Evolutionary conservation across 1,140 invertebrate genomes (phyloP).

Genomic region (Rhyacophila brunnea): DNA sequence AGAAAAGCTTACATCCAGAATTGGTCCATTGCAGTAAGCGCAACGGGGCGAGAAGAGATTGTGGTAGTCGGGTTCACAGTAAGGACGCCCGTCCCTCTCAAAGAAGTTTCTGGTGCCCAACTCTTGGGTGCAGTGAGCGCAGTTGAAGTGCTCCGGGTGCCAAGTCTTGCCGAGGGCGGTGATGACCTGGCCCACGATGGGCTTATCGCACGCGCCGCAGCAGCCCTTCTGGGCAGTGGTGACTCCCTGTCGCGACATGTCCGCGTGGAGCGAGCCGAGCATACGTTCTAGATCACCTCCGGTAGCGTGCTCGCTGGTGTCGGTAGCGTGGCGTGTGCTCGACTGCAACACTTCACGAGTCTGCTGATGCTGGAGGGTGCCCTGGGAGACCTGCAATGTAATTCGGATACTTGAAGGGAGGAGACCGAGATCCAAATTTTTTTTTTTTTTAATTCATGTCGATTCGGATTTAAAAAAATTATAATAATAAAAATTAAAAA

Average conservation of each 20-base stretch:
- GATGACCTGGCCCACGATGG: slow-evolving; percentile 95
- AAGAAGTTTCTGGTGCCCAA: slow-evolving; percentile 98
- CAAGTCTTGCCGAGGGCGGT: slow-evolving; percentile 98
- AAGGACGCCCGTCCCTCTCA: slow-evolving; percentile 92
- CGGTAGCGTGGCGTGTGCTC: slow-evolving; percentile 40
- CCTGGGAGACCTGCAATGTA: slow-evolving; percentile 24
- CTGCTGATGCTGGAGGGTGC: slow-evolving; percentile 26
- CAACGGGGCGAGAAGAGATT: slow-evolving; percentile 97
- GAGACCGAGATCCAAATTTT: no score
- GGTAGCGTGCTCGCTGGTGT: slow-evolving; percentile 38
- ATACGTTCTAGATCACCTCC: slow-evolving; percentile 54
- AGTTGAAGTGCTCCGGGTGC: slow-evolving; percentile 99
- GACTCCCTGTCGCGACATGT: slow-evolving; percentile 96
- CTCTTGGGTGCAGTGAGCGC: slow-evolving; percentile 94
- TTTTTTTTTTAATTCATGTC: no score
- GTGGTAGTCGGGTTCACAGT: slow-evolving; percentile 98
- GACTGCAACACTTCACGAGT: slow-evolving; percentile 11
- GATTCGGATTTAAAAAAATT: no score
- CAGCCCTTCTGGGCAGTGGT: slow-evolving; percentile 97
- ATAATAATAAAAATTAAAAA: not conserved
- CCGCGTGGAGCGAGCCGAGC: slow-evolving; percentile 76
- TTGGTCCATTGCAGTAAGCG: slow-evolving; percentile 97
- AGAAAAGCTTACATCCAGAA: slow-evolving; percentile 81
- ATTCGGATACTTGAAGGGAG: slow-evolving; percentile 2
- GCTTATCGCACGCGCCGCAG: slow-evolving; percentile 96